Conservation (phyloP, 30 jellyfish, hydroid and myxozoan species). For the Aurelia aurita complex sp. Pacific region DNA sequence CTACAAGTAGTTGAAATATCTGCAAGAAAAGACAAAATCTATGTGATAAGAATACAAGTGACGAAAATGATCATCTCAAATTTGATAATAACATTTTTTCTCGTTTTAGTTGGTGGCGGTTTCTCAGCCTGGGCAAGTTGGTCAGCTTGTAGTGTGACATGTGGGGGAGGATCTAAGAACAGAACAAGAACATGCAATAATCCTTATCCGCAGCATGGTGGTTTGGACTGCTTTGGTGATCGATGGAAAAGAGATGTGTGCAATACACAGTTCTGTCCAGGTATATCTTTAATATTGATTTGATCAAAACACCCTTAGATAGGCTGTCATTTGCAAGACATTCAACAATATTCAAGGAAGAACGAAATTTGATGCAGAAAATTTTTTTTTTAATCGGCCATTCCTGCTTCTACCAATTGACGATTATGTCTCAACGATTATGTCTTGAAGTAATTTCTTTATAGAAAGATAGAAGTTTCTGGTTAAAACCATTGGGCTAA, state of each 20-base stretch:
- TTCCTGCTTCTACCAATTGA: no score
- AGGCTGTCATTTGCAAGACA: neutral
- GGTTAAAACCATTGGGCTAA: no score
- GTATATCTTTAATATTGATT: neutral
- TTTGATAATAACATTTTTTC: neutral
- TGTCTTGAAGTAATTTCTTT: no score
- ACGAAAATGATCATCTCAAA: no score
- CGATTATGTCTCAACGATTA: no score
- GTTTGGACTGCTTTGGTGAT: constrained; percentile 43
- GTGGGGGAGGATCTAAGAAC: constrained; percentile 52
- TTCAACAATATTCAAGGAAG: neutral
- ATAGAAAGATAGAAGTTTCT: no score
- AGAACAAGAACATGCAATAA: constrained; percentile 15
- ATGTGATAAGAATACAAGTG: no score
- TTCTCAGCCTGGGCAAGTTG: constrained; percentile 44
- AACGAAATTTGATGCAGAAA: no score
- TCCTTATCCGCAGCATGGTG: constrained; percentile 48
- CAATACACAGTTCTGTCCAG: constrained; percentile 29
- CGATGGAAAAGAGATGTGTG: constrained; percentile 3
- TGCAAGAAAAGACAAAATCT: no score
- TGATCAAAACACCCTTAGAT: neutral
- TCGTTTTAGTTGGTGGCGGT: constrained; percentile 41
- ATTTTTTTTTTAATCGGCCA: no score
- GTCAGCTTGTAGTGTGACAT: constrained; percentile 32
- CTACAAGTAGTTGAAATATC: no score